Conservation (phyloP, 2,797 vertebrate genomes). For the Percopsis omiscomaycus region DNA sequence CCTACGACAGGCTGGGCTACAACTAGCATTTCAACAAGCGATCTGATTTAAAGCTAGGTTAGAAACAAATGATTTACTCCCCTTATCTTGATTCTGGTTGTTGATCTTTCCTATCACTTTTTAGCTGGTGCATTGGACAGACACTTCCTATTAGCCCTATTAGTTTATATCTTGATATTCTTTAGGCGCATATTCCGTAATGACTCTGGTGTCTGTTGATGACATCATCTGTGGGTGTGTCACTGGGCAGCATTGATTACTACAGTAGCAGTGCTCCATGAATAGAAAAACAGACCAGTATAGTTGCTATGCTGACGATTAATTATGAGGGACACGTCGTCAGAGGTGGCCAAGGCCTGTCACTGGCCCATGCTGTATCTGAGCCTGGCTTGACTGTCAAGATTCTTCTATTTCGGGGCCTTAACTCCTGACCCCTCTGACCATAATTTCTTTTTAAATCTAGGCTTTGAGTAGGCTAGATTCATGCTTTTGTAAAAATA, state of each 20-base stretch:
- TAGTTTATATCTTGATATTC: slow-evolving; percentile 29
- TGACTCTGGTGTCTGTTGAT: slow-evolving; percentile 49
- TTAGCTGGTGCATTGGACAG: not conserved
- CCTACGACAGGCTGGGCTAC: no score
- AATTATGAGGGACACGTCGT: slow-evolving; percentile 13
- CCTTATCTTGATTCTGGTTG: no score
- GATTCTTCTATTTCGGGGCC: not conserved
- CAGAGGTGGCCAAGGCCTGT: slow-evolving; percentile 37
- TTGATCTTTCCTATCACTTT: not conserved
- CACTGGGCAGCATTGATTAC: slow-evolving; percentile 44
- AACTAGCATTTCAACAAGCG: no score
- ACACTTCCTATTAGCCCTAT: no score
- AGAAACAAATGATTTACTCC: no score
- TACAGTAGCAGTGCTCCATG: slow-evolving; percentile 51
- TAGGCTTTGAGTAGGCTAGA: no score
- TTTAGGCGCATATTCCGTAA: slow-evolving; percentile 48
- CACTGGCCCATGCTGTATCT: slow-evolving; percentile 16
- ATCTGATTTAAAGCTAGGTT: no score
- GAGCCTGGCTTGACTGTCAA: slow-evolving; percentile 17
- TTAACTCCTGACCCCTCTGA: no score
- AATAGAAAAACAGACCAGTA: slow-evolving; percentile 51
- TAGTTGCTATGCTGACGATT: slow-evolving; percentile 46
- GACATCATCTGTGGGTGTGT: slow-evolving; percentile 58
- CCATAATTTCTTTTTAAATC: no score
- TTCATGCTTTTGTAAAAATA: not conserved